Conservation (phyloP, 2,113 vertebrate species). For the Ceratotherium simum region DNA sequence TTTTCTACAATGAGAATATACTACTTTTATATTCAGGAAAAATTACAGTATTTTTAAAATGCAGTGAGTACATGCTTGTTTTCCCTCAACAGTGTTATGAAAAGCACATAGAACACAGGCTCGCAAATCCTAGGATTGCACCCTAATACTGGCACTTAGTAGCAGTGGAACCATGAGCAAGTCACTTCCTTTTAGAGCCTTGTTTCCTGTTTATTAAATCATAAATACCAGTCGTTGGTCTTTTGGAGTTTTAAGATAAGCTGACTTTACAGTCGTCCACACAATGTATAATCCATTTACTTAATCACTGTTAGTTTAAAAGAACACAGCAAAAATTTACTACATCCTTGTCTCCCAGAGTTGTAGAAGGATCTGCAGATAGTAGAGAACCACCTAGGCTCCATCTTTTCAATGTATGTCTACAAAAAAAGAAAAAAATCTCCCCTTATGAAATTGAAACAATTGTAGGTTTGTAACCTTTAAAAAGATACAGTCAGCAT, state of each 20-base stretch:
- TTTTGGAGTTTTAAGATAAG: conserved; percentile 25
- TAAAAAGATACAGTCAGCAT: background rate
- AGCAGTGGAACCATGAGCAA: no score
- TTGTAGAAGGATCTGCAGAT: background rate
- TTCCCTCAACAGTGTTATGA: background rate
- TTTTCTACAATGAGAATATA: conserved; percentile 58
- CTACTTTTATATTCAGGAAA: conserved; percentile 66
- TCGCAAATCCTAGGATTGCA: background rate
- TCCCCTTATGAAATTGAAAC: background rate
- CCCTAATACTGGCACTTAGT: background rate
- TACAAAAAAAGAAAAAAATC: background rate
- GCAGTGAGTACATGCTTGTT: background rate
- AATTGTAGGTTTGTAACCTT: background rate
- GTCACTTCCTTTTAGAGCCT: background rate
- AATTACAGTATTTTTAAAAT: conserved; percentile 60
- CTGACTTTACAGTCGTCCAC: background rate
- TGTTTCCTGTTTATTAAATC: background rate
- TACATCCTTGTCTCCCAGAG: background rate
- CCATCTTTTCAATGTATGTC: background rate
- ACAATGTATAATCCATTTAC: background rate
- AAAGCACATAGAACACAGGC: background rate
- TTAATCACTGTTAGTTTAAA: background rate
- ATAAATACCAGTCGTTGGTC: background rate
- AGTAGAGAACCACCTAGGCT: background rate
- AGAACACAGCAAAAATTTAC: background rate